phyloP scores from a whole-genome alignment of 2,888 invertebrate genomes.

The Ennomos quercinarius region DNA sequence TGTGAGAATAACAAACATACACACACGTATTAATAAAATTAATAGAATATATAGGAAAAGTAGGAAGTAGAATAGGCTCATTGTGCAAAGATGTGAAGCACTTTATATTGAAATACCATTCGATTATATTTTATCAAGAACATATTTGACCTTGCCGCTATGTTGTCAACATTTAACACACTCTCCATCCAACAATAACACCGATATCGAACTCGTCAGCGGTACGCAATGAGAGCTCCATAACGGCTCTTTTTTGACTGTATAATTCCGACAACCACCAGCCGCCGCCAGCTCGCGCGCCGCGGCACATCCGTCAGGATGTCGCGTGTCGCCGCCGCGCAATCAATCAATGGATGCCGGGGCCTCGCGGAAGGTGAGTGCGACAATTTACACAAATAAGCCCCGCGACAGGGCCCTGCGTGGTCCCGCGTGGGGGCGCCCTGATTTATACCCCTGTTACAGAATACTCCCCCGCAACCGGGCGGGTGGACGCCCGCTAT shows the following conservation, averaged over 20 bases:
- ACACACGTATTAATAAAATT: too few species aligned
- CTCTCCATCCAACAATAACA: too few species aligned
- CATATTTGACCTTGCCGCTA: too few species aligned
- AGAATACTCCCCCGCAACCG: neutral
- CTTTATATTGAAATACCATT: too few species aligned
- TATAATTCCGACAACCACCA: neutral
- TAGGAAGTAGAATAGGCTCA: too few species aligned
- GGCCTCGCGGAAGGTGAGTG: neutral
- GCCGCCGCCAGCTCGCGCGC: constrained; percentile 4
- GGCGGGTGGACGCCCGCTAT: constrained; percentile 3
- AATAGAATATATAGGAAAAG: too few species aligned
- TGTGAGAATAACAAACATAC: too few species aligned
- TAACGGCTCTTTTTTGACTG: constrained; percentile 15
- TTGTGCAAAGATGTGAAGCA: too few species aligned
- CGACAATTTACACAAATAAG: constrained; percentile 18
- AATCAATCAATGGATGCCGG: constrained; percentile 25
- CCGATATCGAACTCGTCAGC: neutral
- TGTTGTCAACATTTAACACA: too few species aligned
- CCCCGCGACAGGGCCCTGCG: constrained; percentile 5
- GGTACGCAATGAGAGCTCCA: neutral
- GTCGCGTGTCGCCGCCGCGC: constrained; percentile 16
- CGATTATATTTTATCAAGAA: too few species aligned
- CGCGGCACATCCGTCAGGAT: constrained; percentile 27
- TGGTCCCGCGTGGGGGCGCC: constrained; percentile 9
- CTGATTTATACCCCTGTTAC: constrained; percentile 11